Base-by-base conservation (phyloP, 2,113 vertebrate species). In the Australoheros scitulus region DNA sequence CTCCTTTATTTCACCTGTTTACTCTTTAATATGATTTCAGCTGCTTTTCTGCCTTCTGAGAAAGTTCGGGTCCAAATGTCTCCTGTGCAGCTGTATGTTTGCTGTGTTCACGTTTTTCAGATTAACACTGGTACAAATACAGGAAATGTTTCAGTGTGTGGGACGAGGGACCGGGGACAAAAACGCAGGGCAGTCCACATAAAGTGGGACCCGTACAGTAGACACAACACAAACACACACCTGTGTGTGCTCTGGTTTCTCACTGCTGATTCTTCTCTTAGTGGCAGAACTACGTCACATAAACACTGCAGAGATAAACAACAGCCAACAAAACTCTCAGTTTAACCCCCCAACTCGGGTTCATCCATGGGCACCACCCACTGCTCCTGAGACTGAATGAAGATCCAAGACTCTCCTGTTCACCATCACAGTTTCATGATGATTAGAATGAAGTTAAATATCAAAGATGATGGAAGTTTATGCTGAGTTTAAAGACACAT, bases 121-220 rank as follows among this genome's bases (percentile, higher is more conserved):
- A 65, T 3, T 0, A 0, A 0, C 43, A 4, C 38, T 18, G 22
- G 0, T 26, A 0, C 17, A 68, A 68, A 43, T 2, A 68, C 17
- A 26, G 22, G 0, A 0, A 47, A 0, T 3, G 36, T 43, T 0
- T 65, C 4, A 43, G 0, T 41, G 61, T 38, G 60, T 63, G 7
- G 1, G 13, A 65, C 5, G 61, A 65, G 15, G 36, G 4, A n/a
- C n/a, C n/a, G n/a, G n/a, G n/a, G 7, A 43, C 22, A 22, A 65
- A 2, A 14, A 43, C 43, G n/a, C 36, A 43, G 36, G 10, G 63
- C 38, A 18, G 63, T 13, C 47, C 38, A 1, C 63, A 47, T 47
- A 18, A 47, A 47, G 8, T 47, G 38, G 47, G 22, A 68, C 64
- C 22, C 0, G 41, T 6, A 68, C n/a, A n/a, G n/a, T n/a, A n/a